Conservation (phyloP, 2,888 invertebrate genomes). For the Frankliniella intonsa region DNA sequence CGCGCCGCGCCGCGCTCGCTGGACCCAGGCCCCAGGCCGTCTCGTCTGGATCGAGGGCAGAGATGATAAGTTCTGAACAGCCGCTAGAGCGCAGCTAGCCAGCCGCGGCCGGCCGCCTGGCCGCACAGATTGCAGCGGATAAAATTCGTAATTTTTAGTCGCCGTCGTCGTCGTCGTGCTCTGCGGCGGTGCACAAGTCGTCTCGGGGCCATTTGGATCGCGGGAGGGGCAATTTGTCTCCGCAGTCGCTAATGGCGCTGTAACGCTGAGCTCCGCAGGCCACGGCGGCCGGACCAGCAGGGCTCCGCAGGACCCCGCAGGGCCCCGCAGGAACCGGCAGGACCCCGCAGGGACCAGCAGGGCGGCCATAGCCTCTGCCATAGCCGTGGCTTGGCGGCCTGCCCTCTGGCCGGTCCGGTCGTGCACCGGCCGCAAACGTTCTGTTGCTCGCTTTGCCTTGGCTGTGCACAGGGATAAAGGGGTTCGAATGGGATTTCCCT, state of each 20-base stretch:
- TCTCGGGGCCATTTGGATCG: neutral
- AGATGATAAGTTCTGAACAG: too few relatives aligned
- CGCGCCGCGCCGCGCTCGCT: neutral
- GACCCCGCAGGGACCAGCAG: neutral
- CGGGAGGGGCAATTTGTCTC: slow-evolving; percentile 10
- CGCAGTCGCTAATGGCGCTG: slow-evolving; percentile 12
- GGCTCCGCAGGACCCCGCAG: neutral
- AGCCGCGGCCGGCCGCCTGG: too few relatives aligned
- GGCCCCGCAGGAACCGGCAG: neutral
- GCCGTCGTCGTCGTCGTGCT: neutral
- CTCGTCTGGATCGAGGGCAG: too few relatives aligned
- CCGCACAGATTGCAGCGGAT: neutral
- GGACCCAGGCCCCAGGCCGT: neutral
- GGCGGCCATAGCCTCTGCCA: neutral
- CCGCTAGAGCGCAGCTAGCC: too few relatives aligned
- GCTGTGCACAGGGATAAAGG: too few relatives aligned
- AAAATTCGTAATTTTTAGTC: neutral
- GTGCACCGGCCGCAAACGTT: neutral
- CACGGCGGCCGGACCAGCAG: neutral
- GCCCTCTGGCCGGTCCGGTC: neutral
- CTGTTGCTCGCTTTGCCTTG: too few relatives aligned
- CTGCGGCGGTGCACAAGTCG: neutral
- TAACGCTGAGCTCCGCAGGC: slow-evolving; percentile 20
- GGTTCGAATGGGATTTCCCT: too few relatives aligned
- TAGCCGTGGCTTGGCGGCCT: neutral